phyloP scores from a whole-genome alignment of 2,797 vertebrate species.

The Sebastes hubbsi region DNA sequence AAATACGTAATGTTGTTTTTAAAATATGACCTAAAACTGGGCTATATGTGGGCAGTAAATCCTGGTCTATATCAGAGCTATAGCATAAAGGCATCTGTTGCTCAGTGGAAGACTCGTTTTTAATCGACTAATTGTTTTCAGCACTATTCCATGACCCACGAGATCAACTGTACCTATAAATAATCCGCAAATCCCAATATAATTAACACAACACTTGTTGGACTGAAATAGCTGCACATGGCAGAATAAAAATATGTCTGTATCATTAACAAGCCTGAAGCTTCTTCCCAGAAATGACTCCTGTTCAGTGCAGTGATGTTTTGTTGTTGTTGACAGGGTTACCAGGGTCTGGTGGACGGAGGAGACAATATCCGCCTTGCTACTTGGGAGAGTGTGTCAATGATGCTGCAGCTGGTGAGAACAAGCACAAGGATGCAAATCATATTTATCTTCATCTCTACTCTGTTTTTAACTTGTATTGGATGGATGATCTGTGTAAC shows the following conservation, averaged over 20 bases:
- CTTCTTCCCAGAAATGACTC: background rate
- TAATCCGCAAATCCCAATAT: background rate
- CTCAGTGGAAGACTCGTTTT: background rate
- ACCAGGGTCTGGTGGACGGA: slow-evolving; percentile 94
- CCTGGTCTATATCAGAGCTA: too few relatives aligned
- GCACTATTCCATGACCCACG: background rate
- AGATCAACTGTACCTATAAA: background rate
- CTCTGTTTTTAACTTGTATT: background rate
- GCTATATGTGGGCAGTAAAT: too few relatives aligned
- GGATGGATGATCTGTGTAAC: slow-evolving; percentile 15
- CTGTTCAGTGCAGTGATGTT: background rate
- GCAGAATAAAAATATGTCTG: background rate
- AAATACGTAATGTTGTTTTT: too few relatives aligned
- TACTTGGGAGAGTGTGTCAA: slow-evolving; percentile 94
- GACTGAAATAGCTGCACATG: background rate
- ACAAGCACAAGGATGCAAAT: background rate
- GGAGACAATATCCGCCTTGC: slow-evolving; percentile 89
- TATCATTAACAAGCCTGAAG: background rate
- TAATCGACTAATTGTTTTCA: background rate
- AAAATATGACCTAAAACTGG: too few relatives aligned
- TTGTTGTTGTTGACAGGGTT: slow-evolving; percentile 84
- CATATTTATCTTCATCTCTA: background rate
- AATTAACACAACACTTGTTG: background rate
- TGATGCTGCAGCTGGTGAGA: slow-evolving; percentile 95
- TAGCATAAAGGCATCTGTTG: too few relatives aligned